These are phyloP conservation scores for Rhabdomys dilectus DNA, from an alignment of 2,113 vertebrate species.

Conservation along the genomic window DNA sequence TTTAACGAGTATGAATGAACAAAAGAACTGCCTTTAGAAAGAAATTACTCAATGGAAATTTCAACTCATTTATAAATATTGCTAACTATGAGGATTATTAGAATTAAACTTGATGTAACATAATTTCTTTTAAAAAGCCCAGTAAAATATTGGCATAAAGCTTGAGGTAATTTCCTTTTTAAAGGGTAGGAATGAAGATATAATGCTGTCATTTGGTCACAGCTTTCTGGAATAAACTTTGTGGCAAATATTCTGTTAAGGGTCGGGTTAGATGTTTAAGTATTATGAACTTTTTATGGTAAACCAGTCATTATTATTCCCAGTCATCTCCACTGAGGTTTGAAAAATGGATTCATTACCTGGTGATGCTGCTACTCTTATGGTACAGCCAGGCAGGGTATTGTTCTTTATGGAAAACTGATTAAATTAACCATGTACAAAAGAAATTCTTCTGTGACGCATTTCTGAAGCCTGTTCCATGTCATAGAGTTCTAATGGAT, in stretches of 20 bases:
- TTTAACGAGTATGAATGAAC: background rate
- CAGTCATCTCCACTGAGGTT: background rate
- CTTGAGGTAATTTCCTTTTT: background rate
- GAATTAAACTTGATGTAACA: background rate
- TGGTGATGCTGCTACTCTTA: background rate
- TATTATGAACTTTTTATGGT: background rate
- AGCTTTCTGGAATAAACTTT: background rate
- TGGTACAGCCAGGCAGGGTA: background rate
- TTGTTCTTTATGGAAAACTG: background rate
- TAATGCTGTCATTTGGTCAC: background rate
- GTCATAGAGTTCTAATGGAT: background rate
- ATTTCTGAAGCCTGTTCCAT: background rate
- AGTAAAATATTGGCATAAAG: background rate
- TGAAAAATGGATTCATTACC: background rate
- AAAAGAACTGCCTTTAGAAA: slow-evolving; percentile 17
- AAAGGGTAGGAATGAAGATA: background rate
- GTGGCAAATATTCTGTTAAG: background rate
- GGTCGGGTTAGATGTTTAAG: background rate
- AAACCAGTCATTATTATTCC: background rate
- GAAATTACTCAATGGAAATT: background rate
- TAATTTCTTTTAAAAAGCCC: background rate
- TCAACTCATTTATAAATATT: background rate
- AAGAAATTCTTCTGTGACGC: background rate
- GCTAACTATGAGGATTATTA: background rate
- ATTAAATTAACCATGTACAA: background rate